Base-by-base conservation (phyloP, 2,113 vertebrate species). In the Dolichallabes microphthalmus region DNA sequence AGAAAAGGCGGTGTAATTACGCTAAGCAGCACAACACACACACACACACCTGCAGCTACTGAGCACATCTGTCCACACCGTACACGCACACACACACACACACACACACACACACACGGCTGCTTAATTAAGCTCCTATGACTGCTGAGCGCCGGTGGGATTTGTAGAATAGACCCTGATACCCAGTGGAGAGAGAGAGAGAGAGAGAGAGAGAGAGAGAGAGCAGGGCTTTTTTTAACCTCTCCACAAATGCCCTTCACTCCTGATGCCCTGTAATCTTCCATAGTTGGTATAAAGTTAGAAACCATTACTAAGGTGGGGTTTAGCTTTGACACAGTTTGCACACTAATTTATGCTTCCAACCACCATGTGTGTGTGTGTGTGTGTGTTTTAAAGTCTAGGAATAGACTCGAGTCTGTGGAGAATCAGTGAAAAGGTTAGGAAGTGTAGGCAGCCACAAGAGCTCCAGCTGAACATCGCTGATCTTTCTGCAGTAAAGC, bases 1-100 rank as follows among this genome's bases (percentile, higher is more conserved):
- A 30, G 52, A 64, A 64, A 78, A 63, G 25, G 35, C 9, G 2
- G 68, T 52, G 30, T 83, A 85, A 87, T 83, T 69, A 60, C 9
- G 17, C 22, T 83, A 53, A 77, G 20, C 14, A 13, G 27, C 9
- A 52, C 76, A 19, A 39, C 22, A 45, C 78, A 79, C 77, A 58
- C 52, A 75, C 69, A 73, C 69, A 75, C 86, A 87, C 88, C 88
- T 89, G 86, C 86, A 84, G 88, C 83, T 32, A 76, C 22, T 7
- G 19, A 85, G 60, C 86, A 87, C 88, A 89, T 83, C 88, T 89
- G 83, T 50, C 30, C 39, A 1, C 60, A 3, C 63, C 30, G 3
- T 15, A 20, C 55, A 69, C 68, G 57, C 61, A 45, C 45, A 45
- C 39, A 45, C 30, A 32, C 25, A 35, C 45, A 27, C 74, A 12